Conservation (phyloP, 1,140 invertebrate species). For the Eumeta japonica region DNA sequence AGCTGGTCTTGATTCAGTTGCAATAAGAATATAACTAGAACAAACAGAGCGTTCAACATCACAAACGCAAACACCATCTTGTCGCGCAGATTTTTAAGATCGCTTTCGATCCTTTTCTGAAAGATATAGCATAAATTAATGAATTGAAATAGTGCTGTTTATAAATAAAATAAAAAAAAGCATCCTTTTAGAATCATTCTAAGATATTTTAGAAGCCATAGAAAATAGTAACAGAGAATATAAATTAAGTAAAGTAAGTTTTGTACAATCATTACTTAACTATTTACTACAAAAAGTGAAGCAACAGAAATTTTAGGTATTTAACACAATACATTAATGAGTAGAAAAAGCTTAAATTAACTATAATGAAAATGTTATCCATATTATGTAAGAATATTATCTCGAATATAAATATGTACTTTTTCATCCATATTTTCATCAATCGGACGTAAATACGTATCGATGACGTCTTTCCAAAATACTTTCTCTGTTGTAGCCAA, state of each 20-base stretch:
- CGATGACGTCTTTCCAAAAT: conserved; percentile 93
- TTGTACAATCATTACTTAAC: not conserved
- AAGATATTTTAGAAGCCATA: too few relatives aligned
- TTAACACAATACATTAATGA: too few relatives aligned
- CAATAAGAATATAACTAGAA: conserved; percentile 93
- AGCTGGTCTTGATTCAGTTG: conserved; percentile 91
- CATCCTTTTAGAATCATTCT: too few relatives aligned
- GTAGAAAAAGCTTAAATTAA: too few relatives aligned
- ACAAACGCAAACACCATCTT: conserved; percentile 93
- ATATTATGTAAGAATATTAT: too few relatives aligned
- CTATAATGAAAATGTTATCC: too few relatives aligned
- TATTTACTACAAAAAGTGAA: too few relatives aligned
- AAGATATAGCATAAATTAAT: conserved; percentile 19
- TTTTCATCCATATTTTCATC: conserved; percentile 89
- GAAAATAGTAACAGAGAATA: too few relatives aligned
- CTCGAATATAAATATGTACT: too few relatives aligned
- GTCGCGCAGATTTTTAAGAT: conserved; percentile 88
- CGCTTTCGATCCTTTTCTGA: conserved; percentile 81
- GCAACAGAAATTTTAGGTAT: too few relatives aligned
- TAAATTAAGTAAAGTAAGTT: conserved; percentile 2
- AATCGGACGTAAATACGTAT: conserved; percentile 91
- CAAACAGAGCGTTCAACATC: conserved; percentile 96
- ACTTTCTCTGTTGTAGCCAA: conserved; percentile 78
- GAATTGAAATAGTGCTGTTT: too few relatives aligned
- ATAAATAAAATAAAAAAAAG: conserved; percentile 10